Percentiles rank a stretch among this genome's conserved stretches.
These are phyloP conservation scores for Synanthedon formicaeformis DNA, from an alignment of 2,888 invertebrate species.

Conservation along the genomic window DNA sequence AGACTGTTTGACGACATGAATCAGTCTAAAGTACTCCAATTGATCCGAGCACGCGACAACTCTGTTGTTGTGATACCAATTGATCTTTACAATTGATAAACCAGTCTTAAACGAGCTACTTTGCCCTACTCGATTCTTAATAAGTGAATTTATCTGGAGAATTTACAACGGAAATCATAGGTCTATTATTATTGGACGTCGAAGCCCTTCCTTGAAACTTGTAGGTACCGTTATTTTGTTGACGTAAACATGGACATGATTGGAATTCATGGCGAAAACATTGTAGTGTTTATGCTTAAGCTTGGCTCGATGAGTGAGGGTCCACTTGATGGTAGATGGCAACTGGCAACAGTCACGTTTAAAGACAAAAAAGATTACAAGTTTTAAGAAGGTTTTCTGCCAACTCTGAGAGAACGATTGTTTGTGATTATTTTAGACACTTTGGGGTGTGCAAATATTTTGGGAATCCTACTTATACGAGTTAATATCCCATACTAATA, in stretches of 20 bases:
- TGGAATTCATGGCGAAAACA: not conserved
- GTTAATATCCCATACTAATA: too few relatives aligned
- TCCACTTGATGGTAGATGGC: too few relatives aligned
- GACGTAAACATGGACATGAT: not conserved
- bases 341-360: too few relatives aligned
- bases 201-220: not conserved
- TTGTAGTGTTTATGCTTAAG: too few relatives aligned
- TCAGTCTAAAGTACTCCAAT: not conserved
- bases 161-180: not conserved
- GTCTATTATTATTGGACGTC: not conserved
- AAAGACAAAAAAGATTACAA: too few relatives aligned
- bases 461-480: too few relatives aligned
- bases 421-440: too few relatives aligned
- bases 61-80: slow-evolving; percentile 6
- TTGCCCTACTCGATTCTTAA: not conserved
- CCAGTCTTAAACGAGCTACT: not conserved
- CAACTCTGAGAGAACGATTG: too few relatives aligned
- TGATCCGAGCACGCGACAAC: slow-evolving; percentile 7
- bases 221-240: not conserved
- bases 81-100: slow-evolving; percentile 12
- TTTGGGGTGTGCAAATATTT: too few relatives aligned
- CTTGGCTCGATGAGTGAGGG: too few relatives aligned
- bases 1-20: slow-evolving; percentile 11
- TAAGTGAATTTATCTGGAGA: too few relatives aligned
- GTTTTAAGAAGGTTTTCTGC: too few relatives aligned